Base-by-base conservation (phyloP, 2,113 vertebrate genomes). In the Bujurquina vittata region DNA sequence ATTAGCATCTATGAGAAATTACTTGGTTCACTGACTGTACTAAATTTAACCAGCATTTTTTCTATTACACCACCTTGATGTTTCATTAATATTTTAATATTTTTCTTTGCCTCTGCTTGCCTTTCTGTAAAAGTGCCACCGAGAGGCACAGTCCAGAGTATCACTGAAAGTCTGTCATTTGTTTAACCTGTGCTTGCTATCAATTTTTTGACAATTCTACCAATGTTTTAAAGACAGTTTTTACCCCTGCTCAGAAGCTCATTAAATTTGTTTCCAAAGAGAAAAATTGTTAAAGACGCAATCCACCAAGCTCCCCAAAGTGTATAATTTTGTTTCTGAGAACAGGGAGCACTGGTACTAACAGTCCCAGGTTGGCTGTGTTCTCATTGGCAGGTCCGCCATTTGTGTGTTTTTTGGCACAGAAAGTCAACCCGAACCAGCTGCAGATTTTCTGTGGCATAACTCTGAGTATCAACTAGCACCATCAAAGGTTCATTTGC, bases 401-500 rank as follows among this genome's bases (percentile, higher is more conserved):
- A 37, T 84, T 60, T 77, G 46, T 75, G 43, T 77, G 37, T 65
- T 77, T 35, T 12, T 61, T 75, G 61, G 78, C 56, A 65, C 58
- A 46, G 69, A 77, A 63, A 76, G 49, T 83, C 73, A 75, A 5
- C 10, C 29, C 29, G 46, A 67, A 81, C 65, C 79, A 67, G 73
- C 29, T 77, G 72, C 79, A 79, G 75, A 84, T 77, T 62, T 73
- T 81, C 62, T 37, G 43, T 33, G 37, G 57, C 54, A 60, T 26
- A 78, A 76, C 2, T 10, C 23, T 58, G 72, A 14, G 56, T 63
- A 46, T 49, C 46, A 69, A 72, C 79, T 22, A 79, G 73, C 75
- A 86, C 72, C 40, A 74, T 5, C 18, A 37, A 57, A 14, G 80
- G 58, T 73, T 78, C 33, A 76, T 83, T 76, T 85, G 63, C 23